Percentiles rank a stretch among this genome's conserved stretches.
Evolutionary conservation across 2,888 invertebrate genomes (phyloP).

Genomic region (Eupithecia insigniata): DNA sequence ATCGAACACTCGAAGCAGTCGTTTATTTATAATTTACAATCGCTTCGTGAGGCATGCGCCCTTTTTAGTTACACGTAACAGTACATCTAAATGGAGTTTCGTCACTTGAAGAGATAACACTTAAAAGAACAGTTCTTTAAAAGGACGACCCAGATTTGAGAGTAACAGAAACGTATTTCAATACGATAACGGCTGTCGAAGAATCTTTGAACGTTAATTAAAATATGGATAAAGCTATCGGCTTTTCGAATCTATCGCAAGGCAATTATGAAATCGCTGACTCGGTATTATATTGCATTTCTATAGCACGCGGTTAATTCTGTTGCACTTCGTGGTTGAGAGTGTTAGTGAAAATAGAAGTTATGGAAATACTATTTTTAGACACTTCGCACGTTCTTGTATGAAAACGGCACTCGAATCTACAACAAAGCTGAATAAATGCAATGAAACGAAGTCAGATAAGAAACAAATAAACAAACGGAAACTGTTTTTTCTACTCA

Average conservation of each 20-base stretch:
- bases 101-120: conserved; percentile 72
- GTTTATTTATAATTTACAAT: conserved; percentile 69
- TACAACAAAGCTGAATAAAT: not conserved
- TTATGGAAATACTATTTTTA: not conserved
- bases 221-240: conserved; percentile 56
- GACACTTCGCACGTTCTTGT: not conserved
- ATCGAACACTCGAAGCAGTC: conserved; percentile 44
- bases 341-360: not conserved
- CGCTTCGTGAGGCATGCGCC: conserved; percentile 65
- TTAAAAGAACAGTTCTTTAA: conserved; percentile 63
- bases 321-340: not conserved
- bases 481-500: conserved; percentile 43
- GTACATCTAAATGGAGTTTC: conserved; percentile 68
- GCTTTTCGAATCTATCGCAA: conserved; percentile 48
- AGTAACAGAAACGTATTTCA: conserved; percentile 57
- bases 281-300: conserved; percentile 48
- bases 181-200: conserved; percentile 58
- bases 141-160: conserved; percentile 67
- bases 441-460: not conserved
- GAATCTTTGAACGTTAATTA: conserved; percentile 64
- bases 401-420: not conserved
- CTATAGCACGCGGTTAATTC: not conserved
- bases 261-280: conserved; percentile 50
- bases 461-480: not conserved
- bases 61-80: conserved; percentile 64